These are phyloP conservation scores for Drosophila rubida DNA, from an alignment of 2,888 invertebrate genomes.

Conservation along the genomic window DNA sequence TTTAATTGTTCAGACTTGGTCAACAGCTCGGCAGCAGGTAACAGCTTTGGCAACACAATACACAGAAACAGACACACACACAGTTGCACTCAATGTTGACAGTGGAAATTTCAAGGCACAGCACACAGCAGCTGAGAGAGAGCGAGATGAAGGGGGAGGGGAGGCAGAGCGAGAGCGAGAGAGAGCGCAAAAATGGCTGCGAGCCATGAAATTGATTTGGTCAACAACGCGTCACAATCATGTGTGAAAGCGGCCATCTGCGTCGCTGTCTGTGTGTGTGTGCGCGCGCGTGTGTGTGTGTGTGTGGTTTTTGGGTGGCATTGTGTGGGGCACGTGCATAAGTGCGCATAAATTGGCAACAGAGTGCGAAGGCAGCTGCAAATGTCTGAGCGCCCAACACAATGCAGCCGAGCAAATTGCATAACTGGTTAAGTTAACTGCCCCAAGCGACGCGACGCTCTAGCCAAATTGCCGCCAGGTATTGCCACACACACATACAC, in stretches of 20 bases:
- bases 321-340: constrained; percentile 61
- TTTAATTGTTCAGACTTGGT: constrained; percentile 57
- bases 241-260: constrained; percentile 11
- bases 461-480: constrained; percentile 18
- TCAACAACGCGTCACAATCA: constrained; percentile 61
- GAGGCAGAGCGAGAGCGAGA: neutral
- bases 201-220: constrained; percentile 74
- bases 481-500: constrained; percentile 29
- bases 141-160: too few species aligned
- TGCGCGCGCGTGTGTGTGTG: neutral
- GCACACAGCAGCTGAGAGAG: neutral
- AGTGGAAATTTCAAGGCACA: constrained; percentile 25
- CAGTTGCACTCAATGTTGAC: constrained; percentile 42
- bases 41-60: constrained; percentile 11
- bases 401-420: constrained; percentile 65
- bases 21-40: constrained; percentile 38
- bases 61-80: constrained; percentile 1
- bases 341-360: constrained; percentile 76
- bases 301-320: neutral
- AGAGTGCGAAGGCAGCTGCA: constrained; percentile 30
- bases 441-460: neutral
- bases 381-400: constrained; percentile 26
- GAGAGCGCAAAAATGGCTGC: constrained; percentile 26
- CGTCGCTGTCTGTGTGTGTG: constrained; percentile 7
- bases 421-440: constrained; percentile 58